Evolutionary conservation across 2,113 vertebrate species (phyloP).

Genomic region (Amblyornis subalaris): DNA sequence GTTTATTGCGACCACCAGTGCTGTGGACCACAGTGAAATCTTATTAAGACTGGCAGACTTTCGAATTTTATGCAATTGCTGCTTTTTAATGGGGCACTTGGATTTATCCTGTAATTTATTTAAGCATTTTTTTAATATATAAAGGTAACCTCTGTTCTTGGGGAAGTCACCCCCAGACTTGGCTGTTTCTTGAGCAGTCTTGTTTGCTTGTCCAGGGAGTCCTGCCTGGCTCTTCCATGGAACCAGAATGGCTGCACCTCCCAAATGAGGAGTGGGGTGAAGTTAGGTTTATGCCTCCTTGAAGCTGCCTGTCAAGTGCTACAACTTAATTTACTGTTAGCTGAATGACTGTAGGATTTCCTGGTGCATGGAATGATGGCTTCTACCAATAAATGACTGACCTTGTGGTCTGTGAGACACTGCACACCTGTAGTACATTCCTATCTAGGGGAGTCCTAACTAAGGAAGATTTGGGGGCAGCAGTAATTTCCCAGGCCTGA

Average conservation of each 20-base stretch:
- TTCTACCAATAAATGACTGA: conserved; percentile 38
- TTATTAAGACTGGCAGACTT: conserved; percentile 27
- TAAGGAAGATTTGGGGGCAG: background rate
- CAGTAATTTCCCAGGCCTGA: background rate
- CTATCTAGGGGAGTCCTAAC: background rate
- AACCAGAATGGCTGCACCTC: background rate
- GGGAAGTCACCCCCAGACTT: background rate
- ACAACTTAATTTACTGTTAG: background rate
- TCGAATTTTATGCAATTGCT: background rate
- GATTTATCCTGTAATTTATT: background rate
- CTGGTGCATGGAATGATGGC: conserved; percentile 16
- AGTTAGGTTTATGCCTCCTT: background rate
- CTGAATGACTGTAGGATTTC: conserved; percentile 19
- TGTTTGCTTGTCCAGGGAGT: background rate
- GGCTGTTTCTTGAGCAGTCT: background rate
- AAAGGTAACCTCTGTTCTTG: background rate
- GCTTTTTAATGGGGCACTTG: conserved; percentile 20
- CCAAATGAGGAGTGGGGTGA: background rate
- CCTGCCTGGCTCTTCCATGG: background rate
- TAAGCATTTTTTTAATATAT: background rate
- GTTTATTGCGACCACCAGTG: conserved; percentile 37
- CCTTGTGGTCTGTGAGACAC: background rate
- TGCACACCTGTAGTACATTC: background rate
- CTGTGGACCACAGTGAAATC: conserved; percentile 54
- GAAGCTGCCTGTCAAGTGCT: background rate